A percentile compares a stretch with the other conserved stretches of the same genome.
phyloP scores from a whole-genome alignment of 2,888 invertebrate genomes.

The Drosophila maculinotata region DNA sequence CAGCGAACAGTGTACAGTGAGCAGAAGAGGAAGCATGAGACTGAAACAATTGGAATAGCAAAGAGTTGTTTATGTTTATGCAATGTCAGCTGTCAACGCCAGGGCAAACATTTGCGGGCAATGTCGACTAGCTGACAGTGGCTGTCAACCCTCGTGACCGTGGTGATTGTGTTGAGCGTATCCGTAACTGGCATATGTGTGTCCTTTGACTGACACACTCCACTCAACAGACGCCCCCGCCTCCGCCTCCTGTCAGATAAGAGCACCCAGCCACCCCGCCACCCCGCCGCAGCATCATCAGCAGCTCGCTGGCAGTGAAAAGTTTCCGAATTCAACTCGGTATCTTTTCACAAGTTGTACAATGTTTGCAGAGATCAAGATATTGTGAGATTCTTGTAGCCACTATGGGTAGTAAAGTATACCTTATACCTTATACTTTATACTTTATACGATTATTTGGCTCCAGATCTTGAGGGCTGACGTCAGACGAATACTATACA shows the following conservation, averaged over 20 bases:
- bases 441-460: slow-evolving; percentile 43
- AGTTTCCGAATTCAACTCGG: slow-evolving; percentile 39
- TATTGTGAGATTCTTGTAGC: slow-evolving; percentile 40
- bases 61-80: slow-evolving; percentile 55
- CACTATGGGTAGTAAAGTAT: slow-evolving; percentile 14
- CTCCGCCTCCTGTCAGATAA: background rate
- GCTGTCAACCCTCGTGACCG: slow-evolving; percentile 64
- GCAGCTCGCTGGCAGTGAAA: slow-evolving; percentile 16
- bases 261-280: slow-evolving; percentile 5
- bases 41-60: slow-evolving; percentile 15
- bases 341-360: slow-evolving; percentile 43
- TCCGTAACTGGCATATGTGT: slow-evolving; percentile 29
- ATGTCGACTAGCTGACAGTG: slow-evolving; percentile 32
- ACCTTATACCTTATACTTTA: slow-evolving; percentile 37
- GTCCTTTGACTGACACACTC: slow-evolving; percentile 56
- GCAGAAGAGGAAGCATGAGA: slow-evolving; percentile 1
- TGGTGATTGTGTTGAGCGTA: slow-evolving; percentile 7
- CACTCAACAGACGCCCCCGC: background rate
- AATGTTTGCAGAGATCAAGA: slow-evolving; percentile 53
- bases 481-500: slow-evolving; percentile 65
- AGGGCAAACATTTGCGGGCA: slow-evolving; percentile 43
- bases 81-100: slow-evolving; percentile 59
- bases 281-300: too few relatives aligned
- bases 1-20: too few relatives aligned
- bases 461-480: slow-evolving; percentile 46